Conservation (phyloP, 1,140 invertebrate species). For the Macrobrachium rosenbergii region DNA sequence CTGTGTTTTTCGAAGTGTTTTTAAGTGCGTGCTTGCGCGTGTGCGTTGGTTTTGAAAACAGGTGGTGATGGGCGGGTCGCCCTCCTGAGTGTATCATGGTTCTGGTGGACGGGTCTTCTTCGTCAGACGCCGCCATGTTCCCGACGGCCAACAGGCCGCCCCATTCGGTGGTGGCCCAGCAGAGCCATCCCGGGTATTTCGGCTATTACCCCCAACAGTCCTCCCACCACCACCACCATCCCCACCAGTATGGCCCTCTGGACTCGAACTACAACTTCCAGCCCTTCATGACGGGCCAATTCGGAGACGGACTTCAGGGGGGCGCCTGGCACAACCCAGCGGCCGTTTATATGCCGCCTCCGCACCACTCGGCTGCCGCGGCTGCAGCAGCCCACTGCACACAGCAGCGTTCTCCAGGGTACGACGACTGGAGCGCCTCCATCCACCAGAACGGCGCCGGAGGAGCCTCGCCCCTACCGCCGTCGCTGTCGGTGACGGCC, state of each 20-base stretch:
- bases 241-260: constrained; percentile 44
- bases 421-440: constrained; percentile 41
- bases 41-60: neutral
- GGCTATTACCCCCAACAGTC: constrained; percentile 41
- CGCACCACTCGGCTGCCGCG: constrained; percentile 40
- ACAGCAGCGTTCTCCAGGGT: constrained; percentile 30
- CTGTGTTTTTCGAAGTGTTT: neutral
- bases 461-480: constrained; percentile 29
- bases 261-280: constrained; percentile 54
- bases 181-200: constrained; percentile 44
- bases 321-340: constrained; percentile 46
- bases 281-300: constrained; percentile 45
- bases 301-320: constrained; percentile 33
- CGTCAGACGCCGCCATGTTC: constrained; percentile 37
- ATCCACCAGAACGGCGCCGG: constrained; percentile 32
- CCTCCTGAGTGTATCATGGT: constrained; percentile 38
- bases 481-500: neutral
- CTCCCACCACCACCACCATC: constrained; percentile 24
- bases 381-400: constrained; percentile 22
- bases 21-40: neutral
- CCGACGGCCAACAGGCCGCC: constrained; percentile 52
- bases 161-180: constrained; percentile 36
- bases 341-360: constrained; percentile 31
- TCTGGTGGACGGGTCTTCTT: constrained; percentile 7
- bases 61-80: constrained; percentile 10